These are phyloP conservation scores for Ditylenchus weischeri DNA, from an alignment of 2,888 invertebrate genomes.

Conservation along the genomic window DNA sequence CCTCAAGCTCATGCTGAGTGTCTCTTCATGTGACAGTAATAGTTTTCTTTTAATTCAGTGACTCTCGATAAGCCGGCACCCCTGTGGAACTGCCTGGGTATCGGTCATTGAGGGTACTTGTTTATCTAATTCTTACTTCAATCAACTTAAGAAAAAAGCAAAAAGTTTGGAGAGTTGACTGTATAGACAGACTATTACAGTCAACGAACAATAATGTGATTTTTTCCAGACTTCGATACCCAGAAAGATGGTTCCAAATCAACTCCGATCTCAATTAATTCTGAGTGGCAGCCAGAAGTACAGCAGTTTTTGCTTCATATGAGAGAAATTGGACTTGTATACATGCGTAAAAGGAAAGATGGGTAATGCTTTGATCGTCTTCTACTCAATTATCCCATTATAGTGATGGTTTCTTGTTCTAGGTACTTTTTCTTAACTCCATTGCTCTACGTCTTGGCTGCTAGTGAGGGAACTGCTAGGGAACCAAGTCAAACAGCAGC, in stretches of 20 bases:
- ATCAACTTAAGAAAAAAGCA: no score
- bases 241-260: slow-evolving; percentile 13
- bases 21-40: slow-evolving; percentile 27
- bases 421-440: slow-evolving; percentile 53
- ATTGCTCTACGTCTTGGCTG: slow-evolving; percentile 40
- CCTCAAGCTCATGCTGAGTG: slow-evolving; percentile 31
- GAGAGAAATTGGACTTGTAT: slow-evolving; percentile 92
- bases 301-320: slow-evolving; percentile 84
- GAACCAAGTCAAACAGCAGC: neutral
- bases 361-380: slow-evolving; percentile 35
- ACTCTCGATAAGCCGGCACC: no score
- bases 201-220: no score
- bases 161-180: no score
- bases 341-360: slow-evolving; percentile 61
- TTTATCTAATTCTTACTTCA: no score
- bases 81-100: no score
- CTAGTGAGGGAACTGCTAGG: neutral
- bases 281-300: slow-evolving; percentile 41
- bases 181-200: no score
- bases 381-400: neutral
- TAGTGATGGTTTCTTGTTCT: slow-evolving; percentile 8
- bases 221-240: neutral
- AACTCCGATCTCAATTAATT: slow-evolving; percentile 34
- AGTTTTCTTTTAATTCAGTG: no score
- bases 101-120: no score